These are phyloP conservation scores for Numida meleagris DNA, from an alignment of 2,113 vertebrate genomes.

Conservation along the genomic window DNA sequence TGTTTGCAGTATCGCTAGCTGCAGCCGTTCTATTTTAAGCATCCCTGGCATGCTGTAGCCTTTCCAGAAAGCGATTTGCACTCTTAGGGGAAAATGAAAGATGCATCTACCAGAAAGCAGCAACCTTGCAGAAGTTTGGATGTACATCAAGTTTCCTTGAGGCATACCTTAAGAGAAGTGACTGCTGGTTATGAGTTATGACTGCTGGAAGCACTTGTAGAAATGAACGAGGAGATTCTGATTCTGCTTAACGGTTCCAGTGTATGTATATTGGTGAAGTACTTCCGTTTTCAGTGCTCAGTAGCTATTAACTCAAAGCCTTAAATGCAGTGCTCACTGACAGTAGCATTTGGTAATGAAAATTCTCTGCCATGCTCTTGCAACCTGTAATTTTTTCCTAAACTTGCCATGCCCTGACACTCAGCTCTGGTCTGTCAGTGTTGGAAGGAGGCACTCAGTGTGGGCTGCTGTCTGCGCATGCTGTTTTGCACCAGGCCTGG, in stretches of 20 bases:
- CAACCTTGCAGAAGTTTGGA: conserved; percentile 61
- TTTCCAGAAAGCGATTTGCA: conserved; percentile 58
- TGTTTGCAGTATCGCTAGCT: conserved; percentile 51
- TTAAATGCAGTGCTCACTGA: neutral
- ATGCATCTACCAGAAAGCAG: conserved; percentile 50
- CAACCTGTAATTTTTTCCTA: neutral
- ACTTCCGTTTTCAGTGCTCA: neutral
- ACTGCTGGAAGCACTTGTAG: neutral
- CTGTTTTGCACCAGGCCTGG: neutral
- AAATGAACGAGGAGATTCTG: neutral
- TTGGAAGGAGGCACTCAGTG: neutral
- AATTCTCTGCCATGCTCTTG: neutral
- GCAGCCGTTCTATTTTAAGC: conserved; percentile 57
- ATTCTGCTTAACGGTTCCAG: neutral
- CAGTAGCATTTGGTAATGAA: neutral
- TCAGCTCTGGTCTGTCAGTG: neutral
- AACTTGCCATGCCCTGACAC: neutral
- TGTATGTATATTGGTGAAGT: neutral
- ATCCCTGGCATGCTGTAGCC: conserved; percentile 40
- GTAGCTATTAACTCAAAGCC: neutral
- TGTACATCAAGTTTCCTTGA: conserved; percentile 67
- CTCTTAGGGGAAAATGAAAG: conserved; percentile 40
- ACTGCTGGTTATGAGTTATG: conserved; percentile 21
- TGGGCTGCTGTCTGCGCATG: neutral
- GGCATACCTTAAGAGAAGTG: conserved; percentile 14